Evolutionary conservation across 1,140 invertebrate species (phyloP).

Genomic region (Atopsyche davidsoni): DNA sequence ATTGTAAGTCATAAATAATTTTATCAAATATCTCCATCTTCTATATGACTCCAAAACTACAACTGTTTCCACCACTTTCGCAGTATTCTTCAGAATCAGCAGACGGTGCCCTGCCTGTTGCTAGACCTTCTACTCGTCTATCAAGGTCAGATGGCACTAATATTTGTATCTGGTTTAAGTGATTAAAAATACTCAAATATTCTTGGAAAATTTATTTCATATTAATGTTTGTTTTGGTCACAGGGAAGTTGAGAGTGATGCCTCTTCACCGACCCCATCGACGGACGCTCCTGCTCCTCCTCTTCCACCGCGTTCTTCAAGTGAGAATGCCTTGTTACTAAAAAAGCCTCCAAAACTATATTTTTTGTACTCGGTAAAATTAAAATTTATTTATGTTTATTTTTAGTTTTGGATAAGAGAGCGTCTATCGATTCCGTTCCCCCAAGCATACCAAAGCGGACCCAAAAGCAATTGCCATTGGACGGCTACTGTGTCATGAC

Average conservation of each 20-base stretch:
- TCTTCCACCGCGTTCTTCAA: conserved; percentile 21
- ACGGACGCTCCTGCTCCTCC: conserved; percentile 18
- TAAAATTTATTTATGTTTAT: not conserved
- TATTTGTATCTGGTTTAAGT: too few species aligned
- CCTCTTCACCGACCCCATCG: conserved; percentile 12
- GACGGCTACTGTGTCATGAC: conserved; percentile 20
- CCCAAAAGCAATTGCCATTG: conserved; percentile 18
- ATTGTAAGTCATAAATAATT: conserved; percentile 36
- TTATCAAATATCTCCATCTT: too few species aligned
- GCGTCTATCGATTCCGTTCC: conserved; percentile 23
- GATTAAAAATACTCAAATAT: too few species aligned
- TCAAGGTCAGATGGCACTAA: conserved; percentile 23
- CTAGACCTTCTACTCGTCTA: conserved; percentile 20
- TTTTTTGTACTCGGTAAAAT: not conserved
- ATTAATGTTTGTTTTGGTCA: not conserved
- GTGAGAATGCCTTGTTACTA: conserved; percentile 4
- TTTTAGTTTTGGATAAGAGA: conserved; percentile 23
- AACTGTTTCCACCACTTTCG: too few species aligned
- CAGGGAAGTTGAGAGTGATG: conserved; percentile 24
- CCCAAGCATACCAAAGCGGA: conserved; percentile 25
- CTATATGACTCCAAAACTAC: too few species aligned
- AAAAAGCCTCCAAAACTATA: not conserved
- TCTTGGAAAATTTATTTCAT: too few species aligned
- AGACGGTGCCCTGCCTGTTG: conserved; percentile 17
- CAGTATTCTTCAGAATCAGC: conserved; percentile 25